Evolutionary conservation across 2,888 invertebrate genomes (phyloP).

Genomic region (Sturmia bella): DNA sequence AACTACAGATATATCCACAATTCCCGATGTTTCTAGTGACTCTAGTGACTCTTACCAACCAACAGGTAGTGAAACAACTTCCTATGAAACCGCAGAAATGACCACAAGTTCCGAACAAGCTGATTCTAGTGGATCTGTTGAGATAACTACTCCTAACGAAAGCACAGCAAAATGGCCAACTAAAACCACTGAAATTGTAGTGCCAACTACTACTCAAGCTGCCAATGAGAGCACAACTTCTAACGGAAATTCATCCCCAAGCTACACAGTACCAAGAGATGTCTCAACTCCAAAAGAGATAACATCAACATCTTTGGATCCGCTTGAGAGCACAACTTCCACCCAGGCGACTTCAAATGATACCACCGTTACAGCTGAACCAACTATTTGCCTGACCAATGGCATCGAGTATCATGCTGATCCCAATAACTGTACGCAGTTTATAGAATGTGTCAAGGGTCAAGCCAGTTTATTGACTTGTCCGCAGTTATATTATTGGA

Average conservation of each 20-base stretch:
- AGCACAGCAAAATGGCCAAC: too few species aligned
- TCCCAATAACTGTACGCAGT: constrained; percentile 22
- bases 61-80: too few species aligned
- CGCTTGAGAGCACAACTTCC: neutral
- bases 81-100: too few species aligned
- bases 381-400: constrained; percentile 7
- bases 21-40: too few species aligned
- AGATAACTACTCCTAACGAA: too few species aligned
- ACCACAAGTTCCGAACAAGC: too few species aligned
- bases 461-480: neutral
- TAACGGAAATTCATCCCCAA: neutral
- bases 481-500: constrained; percentile 5
- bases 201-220: too few species aligned
- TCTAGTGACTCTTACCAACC: too few species aligned
- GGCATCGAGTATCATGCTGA: constrained; percentile 12
- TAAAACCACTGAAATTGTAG: too few species aligned
- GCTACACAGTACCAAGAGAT: neutral
- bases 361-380: neutral
- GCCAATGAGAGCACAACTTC: neutral
- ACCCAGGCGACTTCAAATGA: neutral
- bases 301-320: neutral
- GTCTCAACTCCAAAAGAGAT: neutral
- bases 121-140: too few species aligned
- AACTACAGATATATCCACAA: too few species aligned
- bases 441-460: constrained; percentile 26